phyloP scores from a whole-genome alignment of 2,113 vertebrate species.

The Apodemus speciosus region DNA sequence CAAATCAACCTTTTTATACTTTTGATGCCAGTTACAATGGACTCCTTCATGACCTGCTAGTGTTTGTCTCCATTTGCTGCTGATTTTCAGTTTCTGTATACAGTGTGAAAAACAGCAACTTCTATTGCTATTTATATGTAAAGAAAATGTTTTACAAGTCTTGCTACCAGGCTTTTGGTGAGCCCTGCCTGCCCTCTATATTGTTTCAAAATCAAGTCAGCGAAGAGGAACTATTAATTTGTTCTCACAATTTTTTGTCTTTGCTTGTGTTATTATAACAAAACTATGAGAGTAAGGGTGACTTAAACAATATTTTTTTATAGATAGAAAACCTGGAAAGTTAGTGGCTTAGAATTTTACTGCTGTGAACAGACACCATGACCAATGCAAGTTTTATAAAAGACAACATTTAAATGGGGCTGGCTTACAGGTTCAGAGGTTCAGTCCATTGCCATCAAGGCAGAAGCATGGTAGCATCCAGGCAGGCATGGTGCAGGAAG shows the following conservation, averaged over 20 bases:
- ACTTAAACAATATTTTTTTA: background rate
- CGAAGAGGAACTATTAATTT: background rate
- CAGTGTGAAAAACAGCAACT: background rate
- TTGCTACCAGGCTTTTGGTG: background rate
- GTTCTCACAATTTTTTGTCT: background rate
- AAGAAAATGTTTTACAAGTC: background rate
- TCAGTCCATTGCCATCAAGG: too few relatives aligned
- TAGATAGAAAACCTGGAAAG: background rate
- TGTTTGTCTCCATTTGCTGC: background rate
- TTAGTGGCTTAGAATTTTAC: too few relatives aligned
- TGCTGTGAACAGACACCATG: too few relatives aligned
- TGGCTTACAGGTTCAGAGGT: too few relatives aligned
- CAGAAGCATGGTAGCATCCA: too few relatives aligned
- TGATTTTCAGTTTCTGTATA: background rate
- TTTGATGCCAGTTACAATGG: background rate
- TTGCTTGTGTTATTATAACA: background rate
- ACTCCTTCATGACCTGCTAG: background rate
- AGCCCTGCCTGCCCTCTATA: background rate
- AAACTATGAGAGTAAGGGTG: background rate
- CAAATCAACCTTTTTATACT: background rate
- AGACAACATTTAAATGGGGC: too few relatives aligned
- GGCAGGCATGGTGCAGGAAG: too few relatives aligned
- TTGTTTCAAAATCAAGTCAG: background rate
- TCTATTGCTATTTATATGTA: background rate
- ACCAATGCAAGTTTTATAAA: too few relatives aligned